Conservation (phyloP, 2,888 invertebrate genomes). For the Megaustenia siamemsis region DNA sequence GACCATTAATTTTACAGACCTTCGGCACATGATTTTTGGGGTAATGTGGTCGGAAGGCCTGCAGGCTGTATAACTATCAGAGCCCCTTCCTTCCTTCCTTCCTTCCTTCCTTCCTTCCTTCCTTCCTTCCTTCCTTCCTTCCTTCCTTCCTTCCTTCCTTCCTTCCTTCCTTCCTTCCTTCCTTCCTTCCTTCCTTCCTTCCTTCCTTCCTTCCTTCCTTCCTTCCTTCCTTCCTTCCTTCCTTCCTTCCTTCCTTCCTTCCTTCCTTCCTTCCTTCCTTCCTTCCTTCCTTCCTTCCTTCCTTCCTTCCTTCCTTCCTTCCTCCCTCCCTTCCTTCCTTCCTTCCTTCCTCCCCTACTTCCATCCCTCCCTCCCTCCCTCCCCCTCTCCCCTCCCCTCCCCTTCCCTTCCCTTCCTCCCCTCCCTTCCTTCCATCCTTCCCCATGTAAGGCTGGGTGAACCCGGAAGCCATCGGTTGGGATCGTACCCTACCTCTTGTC, state of each 20-base stretch:
- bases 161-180: not conserved
- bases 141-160: slow-evolving; percentile 5
- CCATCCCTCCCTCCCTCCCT: not conserved
- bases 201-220: slow-evolving; percentile 14
- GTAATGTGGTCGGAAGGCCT: no score
- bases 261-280: slow-evolving; percentile 34
- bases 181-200: not conserved
- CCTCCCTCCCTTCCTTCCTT: not conserved
- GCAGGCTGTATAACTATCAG: no score
- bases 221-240: slow-evolving; percentile 6
- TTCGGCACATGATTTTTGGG: no score
- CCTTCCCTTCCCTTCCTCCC: not conserved
- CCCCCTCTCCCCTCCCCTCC: not conserved
- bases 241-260: slow-evolving; percentile 10
- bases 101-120: not conserved
- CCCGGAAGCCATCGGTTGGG: no score
- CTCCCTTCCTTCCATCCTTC: not conserved
- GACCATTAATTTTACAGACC: no score
- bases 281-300: slow-evolving; percentile 21
- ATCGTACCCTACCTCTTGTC: no score
- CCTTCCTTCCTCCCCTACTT: not conserved
- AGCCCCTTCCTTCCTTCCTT: not conserved
- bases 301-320: slow-evolving; percentile 19
- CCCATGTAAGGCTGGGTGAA: no score
- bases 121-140: slow-evolving; percentile 15